Conservation (phyloP, 2,888 invertebrate species). For the Drosophila pseudotakahashii region DNA sequence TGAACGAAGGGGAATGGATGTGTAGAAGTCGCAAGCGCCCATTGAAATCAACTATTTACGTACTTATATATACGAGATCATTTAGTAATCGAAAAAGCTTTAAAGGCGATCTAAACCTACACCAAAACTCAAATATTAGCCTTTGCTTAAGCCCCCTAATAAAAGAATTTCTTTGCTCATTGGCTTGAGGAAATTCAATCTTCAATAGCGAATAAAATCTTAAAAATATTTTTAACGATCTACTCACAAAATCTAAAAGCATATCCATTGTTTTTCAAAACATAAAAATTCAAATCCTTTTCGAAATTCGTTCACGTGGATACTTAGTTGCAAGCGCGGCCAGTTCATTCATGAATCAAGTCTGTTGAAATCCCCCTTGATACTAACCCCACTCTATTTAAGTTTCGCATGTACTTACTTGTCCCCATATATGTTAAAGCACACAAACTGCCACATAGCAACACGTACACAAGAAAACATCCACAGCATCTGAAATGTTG, state of each 20-base stretch:
- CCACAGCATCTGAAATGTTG: constrained; percentile 9
- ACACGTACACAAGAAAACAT: constrained; percentile 39
- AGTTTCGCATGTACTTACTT: constrained; percentile 62
- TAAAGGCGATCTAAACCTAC: constrained; percentile 61
- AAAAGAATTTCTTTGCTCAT: constrained; percentile 57
- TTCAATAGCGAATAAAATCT: constrained; percentile 54
- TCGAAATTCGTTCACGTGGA: constrained; percentile 51
- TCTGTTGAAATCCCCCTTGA: not conserved
- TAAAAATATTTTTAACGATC: constrained; percentile 51
- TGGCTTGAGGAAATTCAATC: constrained; percentile 54
- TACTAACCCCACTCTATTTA: constrained; percentile 2
- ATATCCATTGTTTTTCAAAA: constrained; percentile 79
- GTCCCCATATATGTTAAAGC: constrained; percentile 51
- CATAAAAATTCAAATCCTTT: constrained; percentile 45
- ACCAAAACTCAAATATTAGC: constrained; percentile 40
- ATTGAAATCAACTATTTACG: constrained; percentile 70
- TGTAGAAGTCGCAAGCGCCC: constrained; percentile 73
- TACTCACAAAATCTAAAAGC: constrained; percentile 65
- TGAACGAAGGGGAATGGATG: constrained; percentile 30
- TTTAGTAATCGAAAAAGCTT: constrained; percentile 69
- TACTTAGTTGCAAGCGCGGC: constrained; percentile 48
- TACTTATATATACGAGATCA: constrained; percentile 43
- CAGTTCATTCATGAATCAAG: constrained; percentile 20
- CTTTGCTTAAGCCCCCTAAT: constrained; percentile 31
- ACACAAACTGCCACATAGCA: constrained; percentile 71